A percentile compares a stretch with the other conserved stretches of the same genome.
Conservation (phyloP, 2,888 invertebrate species). For the Pteria penguin region DNA sequence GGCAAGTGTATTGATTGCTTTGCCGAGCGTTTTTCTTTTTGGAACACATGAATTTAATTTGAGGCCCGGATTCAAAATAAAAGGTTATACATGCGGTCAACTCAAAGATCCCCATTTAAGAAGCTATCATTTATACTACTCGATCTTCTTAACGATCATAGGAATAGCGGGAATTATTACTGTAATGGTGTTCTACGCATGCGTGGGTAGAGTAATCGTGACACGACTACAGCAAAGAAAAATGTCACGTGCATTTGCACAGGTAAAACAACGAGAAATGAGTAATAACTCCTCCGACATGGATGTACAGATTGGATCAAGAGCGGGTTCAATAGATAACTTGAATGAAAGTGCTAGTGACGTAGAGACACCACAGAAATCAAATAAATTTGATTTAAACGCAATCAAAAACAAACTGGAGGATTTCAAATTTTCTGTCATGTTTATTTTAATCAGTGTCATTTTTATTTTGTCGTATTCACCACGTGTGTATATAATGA, state of each 20-base stretch:
- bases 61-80: neutral
- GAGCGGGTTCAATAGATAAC: neutral
- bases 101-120: neutral
- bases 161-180: neutral
- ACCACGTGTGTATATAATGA: neutral
- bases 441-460: neutral
- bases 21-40: neutral
- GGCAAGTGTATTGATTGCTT: neutral
- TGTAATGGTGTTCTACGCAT: neutral
- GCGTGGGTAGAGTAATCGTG: neutral
- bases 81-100: neutral
- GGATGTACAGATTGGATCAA: too few relatives aligned
- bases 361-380: neutral
- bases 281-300: neutral
- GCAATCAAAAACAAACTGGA: neutral
- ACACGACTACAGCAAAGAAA: neutral
- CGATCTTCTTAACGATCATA: neutral
- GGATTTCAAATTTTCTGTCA: slow-evolving; percentile 6
- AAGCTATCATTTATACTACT: neutral
- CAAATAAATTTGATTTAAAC: neutral
- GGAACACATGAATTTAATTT: neutral
- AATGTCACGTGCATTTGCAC: neutral
- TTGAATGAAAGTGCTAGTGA: neutral
- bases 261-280: too few relatives aligned
- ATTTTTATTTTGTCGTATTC: neutral